Base-by-base conservation (phyloP, 1,140 invertebrate species). In the Bacillus rossius region DNA sequence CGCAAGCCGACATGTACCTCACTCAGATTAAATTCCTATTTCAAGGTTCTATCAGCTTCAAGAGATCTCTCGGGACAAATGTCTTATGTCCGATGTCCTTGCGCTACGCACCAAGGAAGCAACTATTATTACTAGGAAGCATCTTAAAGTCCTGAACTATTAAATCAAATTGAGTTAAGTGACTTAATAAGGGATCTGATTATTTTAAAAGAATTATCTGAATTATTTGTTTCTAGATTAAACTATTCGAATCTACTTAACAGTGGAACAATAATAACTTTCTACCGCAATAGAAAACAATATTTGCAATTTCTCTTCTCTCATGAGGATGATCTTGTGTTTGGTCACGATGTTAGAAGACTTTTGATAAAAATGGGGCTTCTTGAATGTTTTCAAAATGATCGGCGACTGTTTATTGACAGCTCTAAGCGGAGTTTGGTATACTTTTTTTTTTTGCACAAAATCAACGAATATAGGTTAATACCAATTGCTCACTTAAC, bases 401-500 rank as follows among this genome's bases (percentile, higher is more conserved):
- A 50, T 25, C 2, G 48, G 48, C 2, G 2, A 8, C 23, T 50
- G 8, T 69, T 70, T 51, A 66, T 73, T 37, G 69, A 74, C 57
- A 67, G 63, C 60, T 68, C 66, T 16, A 71, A 69, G 61, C 61
- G 58, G 55, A 74, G 68, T 61, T 61, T 72, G 29, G 74, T n/a
- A n/a, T n/a, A 75, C 65, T 68, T 63, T 62, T 64, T 75, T 40
- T 56, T 74, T 37, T 54, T 75, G 17, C 67, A 75, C 53, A 75
- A 71, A 59, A 67, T 60, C 13, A 76, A 76, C 55, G 60, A 64
- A 63, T 65, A 63, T 63, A 62, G 57, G 14, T 64, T 57, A 5
- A 64, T 70, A 43, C 69, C 66, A 42, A 61, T 70, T 55, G 68
- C 64, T 47, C 65, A 71, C 61, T 67, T 62, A 16, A 63, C 22